Conservation (phyloP, 1,140 invertebrate species). For the Psilanteris sp. region DNA sequence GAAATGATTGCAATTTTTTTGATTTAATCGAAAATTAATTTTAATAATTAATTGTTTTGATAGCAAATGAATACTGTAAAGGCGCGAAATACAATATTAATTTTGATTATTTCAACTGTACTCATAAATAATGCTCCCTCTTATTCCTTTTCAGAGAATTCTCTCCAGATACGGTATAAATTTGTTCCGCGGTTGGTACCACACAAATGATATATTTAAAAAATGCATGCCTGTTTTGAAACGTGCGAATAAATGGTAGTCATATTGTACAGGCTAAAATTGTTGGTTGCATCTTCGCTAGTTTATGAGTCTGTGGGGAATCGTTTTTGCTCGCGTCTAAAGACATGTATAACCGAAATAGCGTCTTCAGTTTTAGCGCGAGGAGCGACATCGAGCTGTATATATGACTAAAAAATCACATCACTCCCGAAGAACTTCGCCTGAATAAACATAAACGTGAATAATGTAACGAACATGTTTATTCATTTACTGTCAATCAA, state of each 20-base stretch:
- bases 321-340: slow-evolving; percentile 21
- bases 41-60: too few species aligned
- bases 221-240: slow-evolving; percentile 24
- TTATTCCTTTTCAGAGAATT: slow-evolving; percentile 4
- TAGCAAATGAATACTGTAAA: too few species aligned
- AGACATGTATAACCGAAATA: slow-evolving; percentile 35
- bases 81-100: neutral
- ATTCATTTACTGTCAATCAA: too few species aligned
- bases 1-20: too few species aligned
- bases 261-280: slow-evolving; percentile 34
- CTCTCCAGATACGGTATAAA: slow-evolving; percentile 3
- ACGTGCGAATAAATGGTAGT: slow-evolving; percentile 15
- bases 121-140: slow-evolving; percentile 5
- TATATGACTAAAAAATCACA: slow-evolving; percentile 21
- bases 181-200: slow-evolving; percentile 11
- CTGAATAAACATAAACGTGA: slow-evolving; percentile 33
- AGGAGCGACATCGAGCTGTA: neutral
- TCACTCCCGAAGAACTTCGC: slow-evolving; percentile 3
- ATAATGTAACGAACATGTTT: too few species aligned
- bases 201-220: slow-evolving; percentile 30
- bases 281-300: slow-evolving; percentile 23
- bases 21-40: too few species aligned
- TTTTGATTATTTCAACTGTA: slow-evolving; percentile 1
- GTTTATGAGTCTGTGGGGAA: slow-evolving; percentile 24
- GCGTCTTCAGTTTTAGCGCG: slow-evolving; percentile 15